Evolutionary conservation across 2,113 vertebrate genomes (phyloP), one percentile per base, ranked within the genome.

Genomic region (Notarius quadriscutis): DNA sequence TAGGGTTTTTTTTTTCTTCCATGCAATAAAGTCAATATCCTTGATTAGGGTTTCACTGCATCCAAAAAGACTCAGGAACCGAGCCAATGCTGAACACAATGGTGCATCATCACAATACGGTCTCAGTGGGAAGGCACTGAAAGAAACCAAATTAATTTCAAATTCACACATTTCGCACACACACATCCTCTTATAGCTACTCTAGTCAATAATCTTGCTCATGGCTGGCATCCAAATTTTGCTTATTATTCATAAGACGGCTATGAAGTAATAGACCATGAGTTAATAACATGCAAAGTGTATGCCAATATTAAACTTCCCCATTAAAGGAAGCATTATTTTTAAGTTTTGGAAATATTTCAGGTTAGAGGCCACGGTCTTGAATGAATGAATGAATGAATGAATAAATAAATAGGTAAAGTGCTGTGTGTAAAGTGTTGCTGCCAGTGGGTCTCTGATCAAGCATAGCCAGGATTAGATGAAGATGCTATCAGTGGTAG

Each of bases 401-500:
- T 71, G 17, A 82, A 65, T 50, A 82, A 77, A 74, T 83, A 22
- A 57, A 69, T n/a, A 60, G 8, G 48, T 77, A 78, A 87, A 71
- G 53, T 65, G 25, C 51, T 10, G 63, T 78, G 58, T 79, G 74
- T 83, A 80, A 71, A 41, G 41, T 41, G 41, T 65, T 80, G 82
- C 67, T 81, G 71, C 69, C 84, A 83, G 62, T 81, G 53, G 78
- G 84, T 27, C 63, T 88, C 67, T 87, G 85, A 94, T 89, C 84
- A 60, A 88, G 84, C 25, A 75, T 82, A 48, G 84, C 91, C 87
- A 83, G 89, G 90, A 94, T 93, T 92, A 91, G 92, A 91, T 86
- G 50, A 84, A 92, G 92, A 94, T 92, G 89, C 83, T 91, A 94
- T 94, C 89, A 81, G 81, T 15, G 69, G 90, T 74, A 80, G 75